Evolutionary conservation across 2,797 vertebrate species (phyloP).

Genomic region (Gallinago solitaria): DNA sequence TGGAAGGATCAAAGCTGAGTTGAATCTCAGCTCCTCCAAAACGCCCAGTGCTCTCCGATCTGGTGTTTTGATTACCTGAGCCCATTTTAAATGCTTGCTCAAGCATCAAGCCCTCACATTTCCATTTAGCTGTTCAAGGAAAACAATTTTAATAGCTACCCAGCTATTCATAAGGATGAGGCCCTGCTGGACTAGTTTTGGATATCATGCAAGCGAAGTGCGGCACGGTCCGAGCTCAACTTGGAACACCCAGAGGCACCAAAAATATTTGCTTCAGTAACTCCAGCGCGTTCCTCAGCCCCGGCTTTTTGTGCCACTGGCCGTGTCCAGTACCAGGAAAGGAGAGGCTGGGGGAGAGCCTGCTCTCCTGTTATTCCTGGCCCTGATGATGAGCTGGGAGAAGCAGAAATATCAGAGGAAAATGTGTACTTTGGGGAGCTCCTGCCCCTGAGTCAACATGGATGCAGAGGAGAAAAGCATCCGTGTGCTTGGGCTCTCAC

Average conservation of each 20-base stretch:
- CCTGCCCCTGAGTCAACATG: rapidly evolving
- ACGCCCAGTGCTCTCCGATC: not conserved
- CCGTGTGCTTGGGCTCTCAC: rapidly evolving
- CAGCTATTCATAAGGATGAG: slow-evolving; percentile 37
- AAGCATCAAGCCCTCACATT: not conserved
- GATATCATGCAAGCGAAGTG: not conserved
- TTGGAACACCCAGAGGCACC: slow-evolving; percentile 1
- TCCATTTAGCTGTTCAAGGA: slow-evolving; percentile 32
- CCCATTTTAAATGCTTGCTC: slow-evolving; percentile 31
- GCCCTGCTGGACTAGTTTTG: slow-evolving; percentile 4
- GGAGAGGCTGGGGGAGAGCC: not conserved
- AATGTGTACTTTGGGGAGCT: not conserved
- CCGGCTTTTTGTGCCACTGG: rapidly evolving
- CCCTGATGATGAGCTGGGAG: not conserved
- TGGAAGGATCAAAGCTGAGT: not conserved
- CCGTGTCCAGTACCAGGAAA: not conserved
- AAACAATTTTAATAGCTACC: slow-evolving; percentile 34
- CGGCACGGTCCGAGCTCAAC: not conserved
- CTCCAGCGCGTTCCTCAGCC: not conserved
- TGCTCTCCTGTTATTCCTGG: not conserved
- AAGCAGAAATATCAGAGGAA: not conserved
- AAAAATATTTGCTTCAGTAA: not conserved
- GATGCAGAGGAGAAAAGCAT: not conserved
- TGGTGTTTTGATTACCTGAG: slow-evolving; percentile 35
- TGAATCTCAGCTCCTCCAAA: not conserved